Evolutionary conservation across 2,797 vertebrate species (phyloP).

Genomic region (Okamejei kenojei): DNA sequence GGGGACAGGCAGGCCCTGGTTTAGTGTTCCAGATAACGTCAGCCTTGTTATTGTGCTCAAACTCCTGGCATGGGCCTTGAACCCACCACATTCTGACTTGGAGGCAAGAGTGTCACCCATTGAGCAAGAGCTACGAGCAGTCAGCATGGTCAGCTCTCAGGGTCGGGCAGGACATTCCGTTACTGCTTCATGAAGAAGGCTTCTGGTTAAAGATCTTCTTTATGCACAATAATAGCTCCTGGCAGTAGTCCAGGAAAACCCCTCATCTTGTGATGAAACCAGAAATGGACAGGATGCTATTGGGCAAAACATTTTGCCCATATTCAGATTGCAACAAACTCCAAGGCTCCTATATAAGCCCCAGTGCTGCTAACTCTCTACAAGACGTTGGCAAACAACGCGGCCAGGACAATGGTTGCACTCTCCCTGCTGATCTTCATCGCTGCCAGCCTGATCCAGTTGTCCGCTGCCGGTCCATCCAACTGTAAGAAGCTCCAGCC

Average conservation of each 20-base stretch:
- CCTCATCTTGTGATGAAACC: not conserved
- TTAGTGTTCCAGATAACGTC: not conserved
- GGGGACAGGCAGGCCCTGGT: not conserved
- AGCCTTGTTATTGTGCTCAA: not conserved
- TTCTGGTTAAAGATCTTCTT: not conserved
- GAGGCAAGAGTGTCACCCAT: not conserved
- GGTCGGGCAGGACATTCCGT: not conserved
- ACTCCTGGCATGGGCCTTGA: not conserved
- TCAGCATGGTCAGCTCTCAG: not conserved
- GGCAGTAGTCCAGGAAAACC: not conserved
- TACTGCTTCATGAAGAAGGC: not conserved
- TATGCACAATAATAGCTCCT: not conserved
- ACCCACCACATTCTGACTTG: not conserved
- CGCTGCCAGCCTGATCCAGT: not conserved
- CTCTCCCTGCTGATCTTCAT: not conserved
- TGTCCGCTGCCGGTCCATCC: not conserved
- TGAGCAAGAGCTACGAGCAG: not conserved
- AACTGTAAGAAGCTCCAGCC: not conserved
- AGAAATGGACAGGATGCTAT: too few relatives aligned
- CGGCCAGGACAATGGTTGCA: not conserved
- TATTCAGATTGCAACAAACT: too few relatives aligned
- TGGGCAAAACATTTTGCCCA: not conserved
- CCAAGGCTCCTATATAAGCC: not conserved
- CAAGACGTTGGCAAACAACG: not conserved
- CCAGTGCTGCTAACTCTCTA: too few relatives aligned